A percentile compares a stretch with the other conserved stretches of the same genome.
These are phyloP conservation scores for Tricholauxania praeusta DNA, from an alignment of 2,888 invertebrate genomes.

Conservation along the genomic window DNA sequence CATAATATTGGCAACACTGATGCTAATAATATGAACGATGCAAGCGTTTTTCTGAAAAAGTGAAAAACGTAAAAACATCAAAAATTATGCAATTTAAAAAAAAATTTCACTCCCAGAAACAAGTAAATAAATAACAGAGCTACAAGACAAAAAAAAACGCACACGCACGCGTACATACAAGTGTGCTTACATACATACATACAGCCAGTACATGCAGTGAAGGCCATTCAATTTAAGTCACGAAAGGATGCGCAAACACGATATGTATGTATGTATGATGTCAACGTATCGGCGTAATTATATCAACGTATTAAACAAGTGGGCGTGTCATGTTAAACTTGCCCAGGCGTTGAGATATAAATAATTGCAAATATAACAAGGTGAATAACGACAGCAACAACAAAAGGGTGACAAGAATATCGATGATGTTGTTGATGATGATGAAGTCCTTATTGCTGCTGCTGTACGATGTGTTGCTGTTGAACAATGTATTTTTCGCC, in stretches of 20 bases:
- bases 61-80: neutral
- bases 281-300: conserved; percentile 15
- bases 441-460: neutral
- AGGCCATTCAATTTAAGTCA: neutral
- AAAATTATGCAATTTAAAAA: conserved; percentile 25
- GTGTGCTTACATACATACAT: too few relatives aligned
- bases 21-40: neutral
- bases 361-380: conserved; percentile 24
- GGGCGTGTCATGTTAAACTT: conserved; percentile 3
- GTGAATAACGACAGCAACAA: conserved; percentile 17
- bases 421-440: neutral
- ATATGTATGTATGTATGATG: neutral
- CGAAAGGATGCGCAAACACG: neutral
- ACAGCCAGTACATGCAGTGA: too few relatives aligned
- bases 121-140: neutral
- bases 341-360: conserved; percentile 3
- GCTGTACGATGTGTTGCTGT: conserved; percentile 1
- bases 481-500: neutral
- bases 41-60: neutral
- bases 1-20: neutral
- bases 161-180: too few relatives aligned
- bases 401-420: neutral
- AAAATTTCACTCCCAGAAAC: conserved; percentile 17
- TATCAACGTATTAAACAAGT: conserved; percentile 19
- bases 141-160: too few relatives aligned